These are phyloP conservation scores for Grammomys dolichurus DNA, from an alignment of 2,113 vertebrate genomes.

Conservation along the genomic window DNA sequence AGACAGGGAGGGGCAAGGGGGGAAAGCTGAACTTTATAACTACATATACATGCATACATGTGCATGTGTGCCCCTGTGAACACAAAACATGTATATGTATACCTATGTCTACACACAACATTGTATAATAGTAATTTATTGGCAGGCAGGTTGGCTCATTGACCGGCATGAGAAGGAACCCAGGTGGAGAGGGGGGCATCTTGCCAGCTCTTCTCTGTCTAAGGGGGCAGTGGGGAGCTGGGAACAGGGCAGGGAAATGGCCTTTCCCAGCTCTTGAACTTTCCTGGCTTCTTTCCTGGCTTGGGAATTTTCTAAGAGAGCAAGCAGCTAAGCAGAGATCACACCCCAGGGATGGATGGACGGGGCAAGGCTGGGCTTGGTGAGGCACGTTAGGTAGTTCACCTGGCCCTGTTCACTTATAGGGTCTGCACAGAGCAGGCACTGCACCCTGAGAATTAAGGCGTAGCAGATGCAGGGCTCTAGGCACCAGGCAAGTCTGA, in stretches of 20 bases:
- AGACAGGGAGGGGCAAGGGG: not conserved
- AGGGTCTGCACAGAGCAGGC: not conserved
- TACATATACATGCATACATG: not conserved
- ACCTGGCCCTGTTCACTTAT: not conserved
- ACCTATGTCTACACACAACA: not conserved
- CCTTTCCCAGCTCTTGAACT: not conserved
- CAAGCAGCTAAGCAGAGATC: not conserved
- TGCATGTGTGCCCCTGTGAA: not conserved
- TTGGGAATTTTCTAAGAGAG: not conserved
- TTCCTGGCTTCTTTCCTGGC: not conserved
- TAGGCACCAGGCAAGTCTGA: not conserved
- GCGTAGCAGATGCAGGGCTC: not conserved
- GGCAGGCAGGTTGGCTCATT: slow-evolving; percentile 65
- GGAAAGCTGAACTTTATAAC: not conserved
- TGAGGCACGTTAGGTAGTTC: not conserved
- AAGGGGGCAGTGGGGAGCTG: not conserved
- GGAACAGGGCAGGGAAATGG: not conserved
- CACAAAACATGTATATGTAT: not conserved
- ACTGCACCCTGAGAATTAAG: not conserved
- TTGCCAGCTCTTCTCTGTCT: not conserved
- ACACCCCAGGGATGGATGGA: accelerated
- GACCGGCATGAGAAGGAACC: slow-evolving; percentile 68
- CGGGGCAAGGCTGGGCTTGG: not conserved
- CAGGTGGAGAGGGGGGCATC: not conserved
- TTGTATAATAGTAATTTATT: slow-evolving; percentile 84